These are phyloP conservation scores for Neoniphon sammara DNA, from an alignment of 2,797 vertebrate species.

Conservation along the genomic window DNA sequence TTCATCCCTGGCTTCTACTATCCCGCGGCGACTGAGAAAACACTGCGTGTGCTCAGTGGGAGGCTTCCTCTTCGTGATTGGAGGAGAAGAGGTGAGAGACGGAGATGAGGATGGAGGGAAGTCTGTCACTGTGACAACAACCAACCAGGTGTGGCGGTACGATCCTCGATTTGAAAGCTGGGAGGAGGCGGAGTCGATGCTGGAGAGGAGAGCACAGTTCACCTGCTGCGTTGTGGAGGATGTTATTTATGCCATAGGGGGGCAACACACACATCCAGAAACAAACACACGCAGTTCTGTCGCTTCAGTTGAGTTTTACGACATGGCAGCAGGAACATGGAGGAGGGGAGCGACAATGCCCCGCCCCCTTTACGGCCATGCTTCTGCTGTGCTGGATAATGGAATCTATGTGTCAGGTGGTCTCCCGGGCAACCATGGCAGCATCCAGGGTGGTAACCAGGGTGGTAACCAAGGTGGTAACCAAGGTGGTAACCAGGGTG, in stretches of 20 bases:
- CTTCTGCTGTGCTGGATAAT: conserved; percentile 82
- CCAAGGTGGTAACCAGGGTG: conserved; percentile 70
- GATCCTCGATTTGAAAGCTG: conserved; percentile 91
- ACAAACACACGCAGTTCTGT: conserved; percentile 63
- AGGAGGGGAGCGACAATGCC: conserved; percentile 81
- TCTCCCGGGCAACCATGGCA: conserved; percentile 75
- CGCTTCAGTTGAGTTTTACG: conserved; percentile 90
- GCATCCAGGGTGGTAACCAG: conserved; percentile 52
- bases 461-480: conserved; percentile 52
- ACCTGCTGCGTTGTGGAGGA: conserved; percentile 86
- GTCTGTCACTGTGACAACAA: conserved; percentile 62
- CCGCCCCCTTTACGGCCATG: conserved; percentile 87
- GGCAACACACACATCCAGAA: conserved; percentile 66
- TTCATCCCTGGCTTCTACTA: conserved; percentile 69
- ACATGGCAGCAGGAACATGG: conserved; percentile 87
- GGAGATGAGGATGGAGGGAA: conserved; percentile 70
- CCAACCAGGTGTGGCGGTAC: conserved; percentile 88
- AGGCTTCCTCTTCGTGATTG: conserved; percentile 93
- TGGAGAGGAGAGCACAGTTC: conserved; percentile 89
- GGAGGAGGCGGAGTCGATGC: conserved; percentile 85
- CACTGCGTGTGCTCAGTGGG: conserved; percentile 89
- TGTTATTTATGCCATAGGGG: conserved; percentile 89
- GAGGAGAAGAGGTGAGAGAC: conserved; percentile 85
- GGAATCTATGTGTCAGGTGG: conserved; percentile 91
- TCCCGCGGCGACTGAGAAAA: conserved; percentile 82